Percentiles rank a stretch among this genome's conserved stretches.
These are phyloP conservation scores for Regulus satrapa DNA, from an alignment of 2,113 vertebrate genomes.

Conservation along the genomic window DNA sequence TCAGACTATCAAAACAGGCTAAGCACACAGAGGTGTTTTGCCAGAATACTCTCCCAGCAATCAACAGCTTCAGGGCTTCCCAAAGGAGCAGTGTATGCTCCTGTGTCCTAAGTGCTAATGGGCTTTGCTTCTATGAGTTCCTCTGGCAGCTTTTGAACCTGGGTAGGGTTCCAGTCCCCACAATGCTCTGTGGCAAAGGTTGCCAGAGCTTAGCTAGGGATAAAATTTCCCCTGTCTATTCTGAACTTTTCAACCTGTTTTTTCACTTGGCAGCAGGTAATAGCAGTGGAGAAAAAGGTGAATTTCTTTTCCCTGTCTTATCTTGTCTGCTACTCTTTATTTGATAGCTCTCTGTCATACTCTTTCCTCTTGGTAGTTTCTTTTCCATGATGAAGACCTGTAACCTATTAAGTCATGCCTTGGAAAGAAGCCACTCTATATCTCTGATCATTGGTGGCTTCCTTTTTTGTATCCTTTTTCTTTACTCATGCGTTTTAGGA, in stretches of 20 bases:
- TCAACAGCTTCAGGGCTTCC: neutral
- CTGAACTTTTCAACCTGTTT: neutral
- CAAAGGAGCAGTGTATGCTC: neutral
- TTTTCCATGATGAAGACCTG: neutral
- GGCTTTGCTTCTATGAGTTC: neutral
- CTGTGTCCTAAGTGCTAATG: neutral
- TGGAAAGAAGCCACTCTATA: neutral
- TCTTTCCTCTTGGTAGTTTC: neutral
- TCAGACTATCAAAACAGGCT: neutral
- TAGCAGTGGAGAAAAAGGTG: neutral
- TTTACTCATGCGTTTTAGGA: neutral
- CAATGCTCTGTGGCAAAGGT: neutral
- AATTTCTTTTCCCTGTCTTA: neutral
- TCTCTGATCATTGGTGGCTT: neutral
- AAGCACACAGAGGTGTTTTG: neutral
- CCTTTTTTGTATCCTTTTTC: neutral
- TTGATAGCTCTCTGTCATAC: neutral
- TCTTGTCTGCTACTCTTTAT: neutral
- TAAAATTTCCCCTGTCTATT: neutral
- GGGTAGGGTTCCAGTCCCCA: neutral
- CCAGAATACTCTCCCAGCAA: neutral
- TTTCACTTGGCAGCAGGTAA: neutral
- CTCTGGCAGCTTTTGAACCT: neutral
- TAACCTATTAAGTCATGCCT: neutral
- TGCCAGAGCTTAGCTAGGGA: neutral